phyloP scores from a whole-genome alignment of 2,888 invertebrate species.

The Lampropteryx suffumata region DNA sequence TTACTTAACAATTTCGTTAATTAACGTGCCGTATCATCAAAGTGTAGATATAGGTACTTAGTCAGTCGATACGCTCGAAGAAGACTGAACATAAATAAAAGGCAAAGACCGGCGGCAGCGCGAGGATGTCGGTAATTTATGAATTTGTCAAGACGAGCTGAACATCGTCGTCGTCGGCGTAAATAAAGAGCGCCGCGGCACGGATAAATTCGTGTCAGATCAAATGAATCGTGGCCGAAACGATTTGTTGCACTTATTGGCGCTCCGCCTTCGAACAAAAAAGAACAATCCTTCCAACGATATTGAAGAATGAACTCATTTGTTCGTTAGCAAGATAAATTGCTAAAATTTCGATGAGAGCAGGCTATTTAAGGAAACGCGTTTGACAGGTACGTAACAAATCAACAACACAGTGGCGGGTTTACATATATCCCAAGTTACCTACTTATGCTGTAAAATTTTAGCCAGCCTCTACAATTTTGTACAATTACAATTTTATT shows the following conservation, averaged over 20 bases:
- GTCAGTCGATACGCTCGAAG: conserved; percentile 67
- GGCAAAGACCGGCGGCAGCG: conserved; percentile 36
- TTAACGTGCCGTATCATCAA: conserved; percentile 66
- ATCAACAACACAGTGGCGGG: no score
- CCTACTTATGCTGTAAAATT: no score
- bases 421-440: no score
- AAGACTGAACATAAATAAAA: conserved; percentile 74
- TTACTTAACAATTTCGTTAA: conserved; percentile 41
- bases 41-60: conserved; percentile 49
- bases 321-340: conserved; percentile 49
- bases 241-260: conserved; percentile 77
- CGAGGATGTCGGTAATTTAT: conserved; percentile 82
- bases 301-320: conserved; percentile 53
- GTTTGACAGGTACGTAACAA: conserved; percentile 8
- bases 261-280: conserved; percentile 45
- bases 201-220: conserved; percentile 82
- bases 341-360: conserved; percentile 38
- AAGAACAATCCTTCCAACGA: conserved; percentile 41
- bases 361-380: conserved; percentile 22
- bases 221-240: conserved; percentile 75
- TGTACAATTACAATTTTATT: no score
- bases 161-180: conserved; percentile 70
- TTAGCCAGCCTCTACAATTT: no score
- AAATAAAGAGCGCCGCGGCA: conserved; percentile 75
- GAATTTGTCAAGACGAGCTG: conserved; percentile 82